Conservation (phyloP, 2,113 vertebrate species). For the Dicerorhinus sumatrensis region DNA sequence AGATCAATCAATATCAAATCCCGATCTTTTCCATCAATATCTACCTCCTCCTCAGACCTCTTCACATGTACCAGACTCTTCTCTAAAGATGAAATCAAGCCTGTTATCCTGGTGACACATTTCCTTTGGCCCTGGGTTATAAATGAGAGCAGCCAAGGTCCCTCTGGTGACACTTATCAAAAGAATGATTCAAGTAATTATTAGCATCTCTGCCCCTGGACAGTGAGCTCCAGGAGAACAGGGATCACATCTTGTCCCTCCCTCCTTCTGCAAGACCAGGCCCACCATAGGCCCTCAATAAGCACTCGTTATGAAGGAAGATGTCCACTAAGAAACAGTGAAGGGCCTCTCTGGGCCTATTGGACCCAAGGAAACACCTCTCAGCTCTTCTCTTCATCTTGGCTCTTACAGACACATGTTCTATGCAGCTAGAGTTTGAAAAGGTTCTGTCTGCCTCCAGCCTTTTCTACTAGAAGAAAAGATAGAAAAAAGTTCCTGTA, state of each 20-base stretch:
- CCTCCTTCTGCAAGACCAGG: neutral
- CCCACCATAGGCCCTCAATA: neutral
- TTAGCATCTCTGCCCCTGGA: neutral
- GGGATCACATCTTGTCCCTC: neutral
- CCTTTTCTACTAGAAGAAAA: neutral
- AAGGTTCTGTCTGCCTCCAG: neutral
- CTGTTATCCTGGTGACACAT: neutral
- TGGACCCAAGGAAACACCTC: neutral
- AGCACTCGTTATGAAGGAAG: neutral
- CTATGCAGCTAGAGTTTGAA: neutral
- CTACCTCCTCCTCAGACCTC: neutral
- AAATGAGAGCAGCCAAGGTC: neutral
- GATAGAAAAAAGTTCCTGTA: neutral
- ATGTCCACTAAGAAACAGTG: accelerated
- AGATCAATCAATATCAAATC: neutral
- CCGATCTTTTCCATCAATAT: neutral
- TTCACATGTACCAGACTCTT: neutral
- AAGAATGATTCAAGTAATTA: neutral
- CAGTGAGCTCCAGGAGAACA: neutral
- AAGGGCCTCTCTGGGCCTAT: no score
- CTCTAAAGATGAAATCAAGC: neutral
- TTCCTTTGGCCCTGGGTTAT: neutral
- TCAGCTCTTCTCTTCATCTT: neutral
- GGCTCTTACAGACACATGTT: accelerated
- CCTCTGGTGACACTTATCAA: neutral